Evolutionary conservation across 2,113 vertebrate genomes (phyloP).

Genomic region (Rhipidura dahli): DNA sequence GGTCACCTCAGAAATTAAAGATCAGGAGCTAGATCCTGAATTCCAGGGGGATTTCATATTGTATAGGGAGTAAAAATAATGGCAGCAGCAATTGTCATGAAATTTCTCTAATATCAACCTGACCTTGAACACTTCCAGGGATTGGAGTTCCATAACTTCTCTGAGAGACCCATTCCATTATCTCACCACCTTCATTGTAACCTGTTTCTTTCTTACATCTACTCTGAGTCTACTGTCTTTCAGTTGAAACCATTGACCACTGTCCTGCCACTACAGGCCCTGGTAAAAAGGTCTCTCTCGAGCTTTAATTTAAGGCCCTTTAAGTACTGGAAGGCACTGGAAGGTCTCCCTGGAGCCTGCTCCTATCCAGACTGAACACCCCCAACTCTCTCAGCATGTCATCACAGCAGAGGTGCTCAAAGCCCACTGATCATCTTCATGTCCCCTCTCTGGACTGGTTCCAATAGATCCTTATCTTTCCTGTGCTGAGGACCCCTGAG

Average conservation of each 20-base stretch:
- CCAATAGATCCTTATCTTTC: neutral
- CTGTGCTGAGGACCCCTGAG: neutral
- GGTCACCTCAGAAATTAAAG: neutral
- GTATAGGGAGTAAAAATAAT: neutral
- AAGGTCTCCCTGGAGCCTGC: neutral
- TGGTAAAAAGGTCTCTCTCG: neutral
- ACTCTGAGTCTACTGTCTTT: neutral
- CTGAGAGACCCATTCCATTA: too few relatives aligned
- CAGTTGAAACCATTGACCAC: neutral
- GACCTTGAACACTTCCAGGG: neutral
- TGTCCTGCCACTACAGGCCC: neutral
- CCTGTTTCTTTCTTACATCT: neutral
- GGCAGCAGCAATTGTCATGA: neutral
- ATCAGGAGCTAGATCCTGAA: neutral
- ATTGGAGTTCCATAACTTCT: neutral
- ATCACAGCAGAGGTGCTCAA: neutral
- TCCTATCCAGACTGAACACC: neutral
- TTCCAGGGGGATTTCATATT: neutral
- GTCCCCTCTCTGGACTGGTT: neutral
- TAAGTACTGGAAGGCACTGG: neutral
- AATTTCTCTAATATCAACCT: neutral
- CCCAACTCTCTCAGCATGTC: neutral
- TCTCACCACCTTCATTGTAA: neutral
- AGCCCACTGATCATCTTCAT: neutral
- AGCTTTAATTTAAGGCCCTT: neutral